Evolutionary conservation across 2,797 vertebrate genomes (phyloP), one percentile per base, ranked within the genome.

Genomic region (Kryptolebias ocellatus): DNA sequence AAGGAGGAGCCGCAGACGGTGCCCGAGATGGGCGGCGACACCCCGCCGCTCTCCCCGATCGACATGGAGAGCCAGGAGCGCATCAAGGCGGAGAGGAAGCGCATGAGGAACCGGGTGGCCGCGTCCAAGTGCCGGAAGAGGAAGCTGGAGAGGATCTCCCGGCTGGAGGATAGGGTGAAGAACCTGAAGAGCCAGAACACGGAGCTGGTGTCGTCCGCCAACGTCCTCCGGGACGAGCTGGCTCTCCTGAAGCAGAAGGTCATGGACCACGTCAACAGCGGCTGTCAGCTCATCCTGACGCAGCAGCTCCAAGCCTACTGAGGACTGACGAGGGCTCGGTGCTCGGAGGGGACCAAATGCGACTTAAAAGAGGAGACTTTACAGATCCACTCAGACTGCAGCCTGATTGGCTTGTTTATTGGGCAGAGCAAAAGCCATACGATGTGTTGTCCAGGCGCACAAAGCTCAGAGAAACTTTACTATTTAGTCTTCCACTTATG

Each of bases 181-280:
- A 96, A 93, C 91, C 93, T 98, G 69, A 97, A 97, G 93, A 96
- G 90, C 53, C 96, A 98, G 86, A 97, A 98, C 95, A 96, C 96
- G 60, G 97, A 98, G 89, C 87, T 98, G 92, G 95, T 96, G 79
- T 96, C 96, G 83, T 96, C 96, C 15, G 96, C 97, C 83, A 97
- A 97, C 88, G 93, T 96, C 91, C 96, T 98, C 66, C 94, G 97
- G 86, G 97, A 98, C 92, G 96, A 98, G 93, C 95, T 98, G 90
- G 95, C 96, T 66, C 95, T 97, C 92, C 96, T 98, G 83, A 96
- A 98, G 87, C 97, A 98, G 87, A 97, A 98, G 93, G 96, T 98
- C 92, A 97, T 98, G 96, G 97, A 98, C 92, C 97, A 98, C 86
- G 96, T 98, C 80, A 97, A 97, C 92, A 98, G 96, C 85, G 97